These are phyloP conservation scores for Apeira syringaria DNA, from an alignment of 2,888 invertebrate species.

Conservation along the genomic window DNA sequence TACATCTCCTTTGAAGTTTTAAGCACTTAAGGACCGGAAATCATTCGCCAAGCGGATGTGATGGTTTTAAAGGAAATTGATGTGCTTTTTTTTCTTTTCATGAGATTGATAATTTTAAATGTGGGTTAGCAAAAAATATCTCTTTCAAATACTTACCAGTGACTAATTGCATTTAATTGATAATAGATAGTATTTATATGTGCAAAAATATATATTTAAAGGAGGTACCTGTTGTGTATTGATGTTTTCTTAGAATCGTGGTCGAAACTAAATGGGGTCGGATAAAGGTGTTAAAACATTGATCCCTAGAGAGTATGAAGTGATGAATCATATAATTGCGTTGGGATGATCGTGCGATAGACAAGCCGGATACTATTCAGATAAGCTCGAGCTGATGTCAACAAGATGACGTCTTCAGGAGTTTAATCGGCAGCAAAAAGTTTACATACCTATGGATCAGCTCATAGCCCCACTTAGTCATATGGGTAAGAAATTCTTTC, in stretches of 20 bases:
- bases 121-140: too few relatives aligned
- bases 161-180: too few relatives aligned
- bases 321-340: conserved; percentile 50
- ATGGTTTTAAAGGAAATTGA: conserved; percentile 1
- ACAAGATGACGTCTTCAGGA: conserved; percentile 61
- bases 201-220: too few relatives aligned
- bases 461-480: conserved; percentile 6
- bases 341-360: conserved; percentile 45
- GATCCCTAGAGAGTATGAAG: conserved; percentile 39
- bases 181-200: too few relatives aligned
- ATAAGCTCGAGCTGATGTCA: conserved; percentile 68
- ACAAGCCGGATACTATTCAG: conserved; percentile 63
- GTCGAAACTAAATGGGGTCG: conserved; percentile 11
- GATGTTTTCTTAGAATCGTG: conserved; percentile 18
- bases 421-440: conserved; percentile 46
- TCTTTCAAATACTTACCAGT: too few relatives aligned
- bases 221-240: too few relatives aligned
- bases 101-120: not conserved
- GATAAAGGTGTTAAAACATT: conserved; percentile 24
- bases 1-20: conserved; percentile 3
- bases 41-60: not conserved
- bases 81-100: not conserved
- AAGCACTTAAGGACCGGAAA: conserved; percentile 5
- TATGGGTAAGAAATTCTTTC: conserved; percentile 8
- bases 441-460: conserved; percentile 26